These are phyloP conservation scores for Drymonia ruficornis DNA, from an alignment of 2,888 invertebrate genomes.

Conservation along the genomic window DNA sequence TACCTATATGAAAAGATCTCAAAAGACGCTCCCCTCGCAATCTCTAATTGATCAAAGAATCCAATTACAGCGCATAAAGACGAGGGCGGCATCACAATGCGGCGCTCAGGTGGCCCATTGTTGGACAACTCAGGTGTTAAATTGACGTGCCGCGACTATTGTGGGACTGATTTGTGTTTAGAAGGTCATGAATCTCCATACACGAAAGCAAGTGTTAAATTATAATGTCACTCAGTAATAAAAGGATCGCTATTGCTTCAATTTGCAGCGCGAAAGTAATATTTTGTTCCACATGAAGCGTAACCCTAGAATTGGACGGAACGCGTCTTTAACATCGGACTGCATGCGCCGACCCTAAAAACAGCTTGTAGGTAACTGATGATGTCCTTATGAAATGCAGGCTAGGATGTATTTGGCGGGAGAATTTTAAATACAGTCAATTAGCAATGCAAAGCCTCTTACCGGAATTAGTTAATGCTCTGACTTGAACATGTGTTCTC, in stretches of 20 bases:
- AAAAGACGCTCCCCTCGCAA: conserved; percentile 10
- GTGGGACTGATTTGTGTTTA: not conserved
- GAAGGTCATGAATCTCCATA: not conserved
- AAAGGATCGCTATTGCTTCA: too few relatives aligned
- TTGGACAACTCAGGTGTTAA: not conserved
- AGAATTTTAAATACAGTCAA: too few relatives aligned
- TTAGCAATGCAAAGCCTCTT: too few relatives aligned
- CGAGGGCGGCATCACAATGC: conserved; percentile 9
- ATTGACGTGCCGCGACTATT: not conserved
- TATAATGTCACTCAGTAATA: not conserved
- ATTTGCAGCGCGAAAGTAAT: not conserved
- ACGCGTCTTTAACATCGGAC: too few relatives aligned
- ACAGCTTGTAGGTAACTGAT: too few relatives aligned
- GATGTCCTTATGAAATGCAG: not conserved
- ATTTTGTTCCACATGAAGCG: not conserved
- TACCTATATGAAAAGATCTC: conserved; percentile 13
- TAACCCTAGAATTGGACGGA: not conserved
- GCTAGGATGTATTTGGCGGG: not conserved
- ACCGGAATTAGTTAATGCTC: not conserved
- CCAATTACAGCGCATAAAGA: conserved; percentile 34
- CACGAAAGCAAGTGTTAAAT: not conserved
- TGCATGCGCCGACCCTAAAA: too few relatives aligned
- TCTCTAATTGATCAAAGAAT: conserved; percentile 38
- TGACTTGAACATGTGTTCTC: not conserved
- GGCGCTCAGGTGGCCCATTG: conserved; percentile 5